These are phyloP conservation scores for Solenopsis fugax DNA, from an alignment of 1,140 invertebrate genomes.

Conservation along the genomic window DNA sequence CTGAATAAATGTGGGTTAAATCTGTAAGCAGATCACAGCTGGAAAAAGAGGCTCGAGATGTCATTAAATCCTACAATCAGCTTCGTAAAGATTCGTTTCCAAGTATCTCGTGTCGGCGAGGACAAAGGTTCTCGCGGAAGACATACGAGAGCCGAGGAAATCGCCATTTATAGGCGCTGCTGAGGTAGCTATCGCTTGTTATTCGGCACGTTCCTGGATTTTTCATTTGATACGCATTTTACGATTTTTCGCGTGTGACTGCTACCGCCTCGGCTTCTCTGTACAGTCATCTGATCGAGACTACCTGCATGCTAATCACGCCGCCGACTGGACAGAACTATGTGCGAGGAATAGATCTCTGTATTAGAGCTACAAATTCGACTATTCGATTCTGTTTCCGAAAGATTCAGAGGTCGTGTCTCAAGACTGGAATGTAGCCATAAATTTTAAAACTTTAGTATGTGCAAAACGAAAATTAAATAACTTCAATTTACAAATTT, in stretches of 20 bases:
- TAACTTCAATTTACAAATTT: not conserved
- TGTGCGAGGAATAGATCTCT: constrained; percentile 67
- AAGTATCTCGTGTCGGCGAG: constrained; percentile 57
- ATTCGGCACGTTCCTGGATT: constrained; percentile 76
- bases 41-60: not conserved
- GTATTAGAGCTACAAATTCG: constrained; percentile 69
- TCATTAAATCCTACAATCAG: constrained; percentile 27
- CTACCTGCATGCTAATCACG: constrained; percentile 78
- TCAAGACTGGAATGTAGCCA: constrained; percentile 20
- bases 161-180: constrained; percentile 72
- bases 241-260: constrained; percentile 75
- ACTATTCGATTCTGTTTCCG: constrained; percentile 29
- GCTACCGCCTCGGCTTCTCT: constrained; percentile 56
- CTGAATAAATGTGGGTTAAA: constrained; percentile 27
- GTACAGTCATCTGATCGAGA: constrained; percentile 77
- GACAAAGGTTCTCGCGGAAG: constrained; percentile 58
- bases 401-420: constrained; percentile 18
- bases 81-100: constrained; percentile 59
- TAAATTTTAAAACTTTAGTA: constrained; percentile 63
- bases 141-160: constrained; percentile 63
- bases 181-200: constrained; percentile 68
- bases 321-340: constrained; percentile 53
- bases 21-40: constrained; percentile 18
- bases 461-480: not conserved
- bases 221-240: constrained; percentile 79